Percentiles rank a stretch among this genome's conserved stretches.
Evolutionary conservation across 2,797 vertebrate species (phyloP).

Genomic region (Lepilemur septentrionalis): DNA sequence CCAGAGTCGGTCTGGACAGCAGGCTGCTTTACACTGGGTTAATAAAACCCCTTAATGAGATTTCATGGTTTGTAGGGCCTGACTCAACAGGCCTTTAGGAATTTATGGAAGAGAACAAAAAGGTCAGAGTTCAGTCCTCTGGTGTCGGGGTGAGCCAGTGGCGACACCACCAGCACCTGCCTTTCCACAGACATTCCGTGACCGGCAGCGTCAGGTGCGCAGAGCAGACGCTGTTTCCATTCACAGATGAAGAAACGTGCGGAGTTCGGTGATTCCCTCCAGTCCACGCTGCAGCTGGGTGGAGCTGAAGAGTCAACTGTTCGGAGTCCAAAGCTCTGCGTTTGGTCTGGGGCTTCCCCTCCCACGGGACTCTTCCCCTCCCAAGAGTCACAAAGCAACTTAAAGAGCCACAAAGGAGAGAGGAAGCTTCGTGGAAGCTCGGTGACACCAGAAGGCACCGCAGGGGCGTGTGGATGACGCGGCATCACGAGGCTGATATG

Average conservation of each 20-base stretch:
- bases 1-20: no score
- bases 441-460: not conserved
- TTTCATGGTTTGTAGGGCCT: not conserved
- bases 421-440: no score
- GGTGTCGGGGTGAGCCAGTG: not conserved
- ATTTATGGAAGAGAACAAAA: not conserved
- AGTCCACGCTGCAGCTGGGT: not conserved
- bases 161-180: not conserved
- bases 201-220: not conserved
- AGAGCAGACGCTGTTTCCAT: not conserved
- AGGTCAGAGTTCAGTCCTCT: not conserved
- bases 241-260: rapidly evolving
- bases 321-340: not conserved
- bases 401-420: not conserved
- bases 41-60: not conserved
- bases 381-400: not conserved
- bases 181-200: no score
- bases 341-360: not conserved
- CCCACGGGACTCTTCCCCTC: no score
- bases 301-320: rapidly evolving
- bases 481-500: not conserved
- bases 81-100: not conserved
- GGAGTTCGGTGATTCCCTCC: not conserved
- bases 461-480: not conserved
- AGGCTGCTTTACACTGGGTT: rapidly evolving